Conservation (phyloP, 1,140 invertebrate species). For the Sinella curviseta region DNA sequence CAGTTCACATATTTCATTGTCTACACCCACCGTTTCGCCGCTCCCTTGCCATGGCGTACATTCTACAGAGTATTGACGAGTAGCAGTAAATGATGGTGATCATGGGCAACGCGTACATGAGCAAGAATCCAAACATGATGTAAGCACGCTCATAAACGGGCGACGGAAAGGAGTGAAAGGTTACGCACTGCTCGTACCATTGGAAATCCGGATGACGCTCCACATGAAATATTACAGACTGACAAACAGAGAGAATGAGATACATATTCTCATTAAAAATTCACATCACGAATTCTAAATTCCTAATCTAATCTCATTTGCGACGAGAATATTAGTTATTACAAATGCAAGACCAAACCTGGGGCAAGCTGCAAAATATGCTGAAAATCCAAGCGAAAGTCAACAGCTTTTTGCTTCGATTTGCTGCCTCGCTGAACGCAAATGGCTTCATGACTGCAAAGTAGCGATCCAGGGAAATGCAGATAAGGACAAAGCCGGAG, state of each 20-base stretch:
- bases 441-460: slow-evolving; percentile 79
- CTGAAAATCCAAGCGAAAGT: slow-evolving; percentile 74
- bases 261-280: slow-evolving; percentile 50
- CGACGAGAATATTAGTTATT: no score
- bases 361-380: slow-evolving; percentile 76
- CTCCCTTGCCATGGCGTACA: slow-evolving; percentile 56
- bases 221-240: slow-evolving; percentile 78
- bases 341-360: slow-evolving; percentile 62
- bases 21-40: slow-evolving; percentile 39
- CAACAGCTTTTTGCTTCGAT: slow-evolving; percentile 71
- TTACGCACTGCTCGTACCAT: slow-evolving; percentile 80
- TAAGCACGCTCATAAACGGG: slow-evolving; percentile 71
- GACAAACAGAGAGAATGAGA: no score
- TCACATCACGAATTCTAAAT: no score
- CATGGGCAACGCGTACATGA: slow-evolving; percentile 83
- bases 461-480: slow-evolving; percentile 82
- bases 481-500: slow-evolving; percentile 81
- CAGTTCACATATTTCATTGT: no score
- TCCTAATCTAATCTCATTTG: no score
- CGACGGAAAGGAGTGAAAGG: slow-evolving; percentile 70
- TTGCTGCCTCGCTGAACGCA: slow-evolving; percentile 67
- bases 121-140: slow-evolving; percentile 72
- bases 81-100: slow-evolving; percentile 83
- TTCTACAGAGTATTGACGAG: slow-evolving; percentile 76
- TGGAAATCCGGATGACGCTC: slow-evolving; percentile 71